Evolutionary conservation across 2,797 vertebrate species (phyloP).

Genomic region (Cuculus canorus): DNA sequence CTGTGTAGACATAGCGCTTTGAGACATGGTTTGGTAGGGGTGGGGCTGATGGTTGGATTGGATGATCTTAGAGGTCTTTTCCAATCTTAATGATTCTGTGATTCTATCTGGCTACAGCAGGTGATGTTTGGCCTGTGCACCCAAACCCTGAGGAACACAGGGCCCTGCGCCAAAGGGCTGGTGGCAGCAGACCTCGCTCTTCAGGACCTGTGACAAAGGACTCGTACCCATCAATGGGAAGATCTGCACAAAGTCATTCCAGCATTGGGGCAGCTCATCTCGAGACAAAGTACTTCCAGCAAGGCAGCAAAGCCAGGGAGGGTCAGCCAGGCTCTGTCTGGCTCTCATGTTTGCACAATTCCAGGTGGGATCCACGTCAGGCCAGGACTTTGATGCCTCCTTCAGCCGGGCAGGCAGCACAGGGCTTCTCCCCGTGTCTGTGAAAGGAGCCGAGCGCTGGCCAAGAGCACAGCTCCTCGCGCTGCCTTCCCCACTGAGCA

Average conservation of each 20-base stretch:
- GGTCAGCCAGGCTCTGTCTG: background rate
- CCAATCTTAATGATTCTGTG: no score
- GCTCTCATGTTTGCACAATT: background rate
- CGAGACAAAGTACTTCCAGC: background rate
- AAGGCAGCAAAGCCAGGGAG: background rate
- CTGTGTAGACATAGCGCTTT: no score
- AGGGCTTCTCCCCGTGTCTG: fast-evolving
- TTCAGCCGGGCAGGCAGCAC: background rate
- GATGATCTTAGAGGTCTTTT: no score
- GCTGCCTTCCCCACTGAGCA: background rate
- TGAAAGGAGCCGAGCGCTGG: fast-evolving
- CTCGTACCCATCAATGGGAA: background rate
- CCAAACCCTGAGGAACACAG: background rate
- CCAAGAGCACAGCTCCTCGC: background rate
- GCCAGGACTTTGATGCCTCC: background rate
- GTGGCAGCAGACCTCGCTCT: background rate
- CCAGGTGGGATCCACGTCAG: background rate
- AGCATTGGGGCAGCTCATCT: background rate
- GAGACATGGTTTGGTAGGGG: no score
- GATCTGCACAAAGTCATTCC: fast-evolving
- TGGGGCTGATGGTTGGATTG: no score
- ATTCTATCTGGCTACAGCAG: no score
- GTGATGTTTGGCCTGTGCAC: no score
- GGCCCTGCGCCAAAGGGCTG: background rate
- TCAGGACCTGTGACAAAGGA: background rate